Evolutionary conservation across 92 coral and sea anemone species (phyloP), one percentile per base, ranked within the genome.

Genomic region (Palythoa heliodiscus): DNA sequence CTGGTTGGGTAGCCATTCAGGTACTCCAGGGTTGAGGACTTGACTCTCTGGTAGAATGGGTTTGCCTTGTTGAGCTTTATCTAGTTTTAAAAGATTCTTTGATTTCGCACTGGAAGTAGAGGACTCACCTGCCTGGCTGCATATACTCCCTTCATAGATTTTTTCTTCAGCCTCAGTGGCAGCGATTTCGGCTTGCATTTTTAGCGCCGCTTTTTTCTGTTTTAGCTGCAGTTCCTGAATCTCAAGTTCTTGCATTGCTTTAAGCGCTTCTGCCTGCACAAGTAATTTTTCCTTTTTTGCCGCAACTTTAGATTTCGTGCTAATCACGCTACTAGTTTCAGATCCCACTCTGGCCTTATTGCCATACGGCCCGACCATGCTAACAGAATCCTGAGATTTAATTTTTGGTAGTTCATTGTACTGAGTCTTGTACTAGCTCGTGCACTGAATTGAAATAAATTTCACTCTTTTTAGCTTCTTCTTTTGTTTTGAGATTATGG

Each of bases 1-100:
- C 85, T 58, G 73, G 48, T 58, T 60, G n/a, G 85, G 52, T 40
- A 10, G 52, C 85, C 85, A 81, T 81, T 58, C 54, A 12, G 73
- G 47, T 35, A 48, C 73, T 11, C 74, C 5, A 35, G 85, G 75
- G 66, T 81, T 63, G 47, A 81, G 39, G 73, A 3, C 38, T 22
- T 68, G 35, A 68, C 72, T 68, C 73, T 68, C 22, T 3, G 73
- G 73, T 68, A 4, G 73, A 22, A 20, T 68, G 29, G 73, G 8
- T 20, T 68, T 68, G 7, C 37, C 38, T 68, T 68, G 73, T 13
- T 68, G 73, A 29, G 23, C 73, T 35, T 68, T 68, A 11, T 19
- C 73, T 39, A 0, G 38, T 5, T 68, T 68, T 68, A 68, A 11
- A 68, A 68, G 73, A 68, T 29, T 68, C 6, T 29, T 68, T 22